phyloP scores from a whole-genome alignment of 2,888 invertebrate species.

The Prenolepis imparis region DNA sequence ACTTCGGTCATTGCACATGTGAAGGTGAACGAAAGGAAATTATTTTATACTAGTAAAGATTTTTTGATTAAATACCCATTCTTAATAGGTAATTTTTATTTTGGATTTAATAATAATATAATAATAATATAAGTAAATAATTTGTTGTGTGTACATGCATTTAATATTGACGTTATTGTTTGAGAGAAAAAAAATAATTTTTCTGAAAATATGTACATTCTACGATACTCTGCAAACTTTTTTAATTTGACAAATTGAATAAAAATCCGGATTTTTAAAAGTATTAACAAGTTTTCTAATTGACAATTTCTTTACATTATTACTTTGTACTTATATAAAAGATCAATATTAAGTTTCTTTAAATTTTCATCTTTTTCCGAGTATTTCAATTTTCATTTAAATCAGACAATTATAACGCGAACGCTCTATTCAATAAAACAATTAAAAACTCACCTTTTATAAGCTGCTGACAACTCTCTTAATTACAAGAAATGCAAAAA shows the following conservation, averaged over 20 bases:
- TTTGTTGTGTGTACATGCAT: neutral
- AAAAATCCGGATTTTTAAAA: neutral
- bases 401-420: slow-evolving; percentile 9
- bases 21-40: neutral
- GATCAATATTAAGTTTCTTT: neutral
- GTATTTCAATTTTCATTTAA: slow-evolving; percentile 40
- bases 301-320: neutral
- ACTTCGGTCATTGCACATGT: slow-evolving; percentile 25
- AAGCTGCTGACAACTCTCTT: neutral
- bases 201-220: neutral
- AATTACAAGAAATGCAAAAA: slow-evolving; percentile 2
- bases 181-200: neutral
- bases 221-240: neutral
- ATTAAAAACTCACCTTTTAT: slow-evolving; percentile 20
- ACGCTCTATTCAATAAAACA: slow-evolving; percentile 3
- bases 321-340: neutral
- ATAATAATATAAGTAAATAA: no score
- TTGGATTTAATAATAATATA: neutral
- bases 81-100: neutral
- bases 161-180: neutral
- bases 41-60: neutral
- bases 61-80: neutral
- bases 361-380: neutral
- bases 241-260: neutral
- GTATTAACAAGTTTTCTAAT: neutral